Percentiles rank a stretch among this genome's conserved stretches.
Conservation (phyloP, 2,888 invertebrate species). For the Drosophila recens region DNA sequence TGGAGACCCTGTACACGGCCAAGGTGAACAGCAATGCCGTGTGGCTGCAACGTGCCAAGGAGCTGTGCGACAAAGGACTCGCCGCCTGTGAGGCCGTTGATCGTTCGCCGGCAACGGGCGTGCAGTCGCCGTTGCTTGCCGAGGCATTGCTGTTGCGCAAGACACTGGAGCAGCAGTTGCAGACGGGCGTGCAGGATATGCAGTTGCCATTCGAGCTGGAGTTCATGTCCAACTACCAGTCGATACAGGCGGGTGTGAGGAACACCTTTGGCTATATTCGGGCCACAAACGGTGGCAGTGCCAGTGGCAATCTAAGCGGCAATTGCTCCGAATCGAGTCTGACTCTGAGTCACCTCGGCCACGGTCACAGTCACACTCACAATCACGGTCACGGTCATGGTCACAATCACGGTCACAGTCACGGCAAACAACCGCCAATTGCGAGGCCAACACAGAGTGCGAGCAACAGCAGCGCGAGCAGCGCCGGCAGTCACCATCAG, state of each 20-base stretch:
- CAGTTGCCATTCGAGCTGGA: slow-evolving; percentile 94
- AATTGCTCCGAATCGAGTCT: slow-evolving; percentile 44
- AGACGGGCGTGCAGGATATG: slow-evolving; percentile 94
- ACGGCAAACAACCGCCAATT: slow-evolving; percentile 94
- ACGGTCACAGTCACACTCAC: slow-evolving; percentile 26
- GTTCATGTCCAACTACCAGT: slow-evolving; percentile 98
- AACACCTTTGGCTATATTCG: slow-evolving; percentile 99
- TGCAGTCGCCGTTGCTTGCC: slow-evolving; percentile 93
- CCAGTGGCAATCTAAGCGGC: slow-evolving; percentile 19
- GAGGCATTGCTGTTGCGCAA: slow-evolving; percentile 94
- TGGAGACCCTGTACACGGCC: slow-evolving; percentile 96
- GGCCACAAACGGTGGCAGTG: slow-evolving; percentile 90
- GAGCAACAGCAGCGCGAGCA: slow-evolving; percentile 85
- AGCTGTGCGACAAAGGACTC: slow-evolving; percentile 95
- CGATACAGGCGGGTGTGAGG: slow-evolving; percentile 97
- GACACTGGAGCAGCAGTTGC: slow-evolving; percentile 95
- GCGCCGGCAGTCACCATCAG: slow-evolving; percentile 58
- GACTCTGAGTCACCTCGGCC: slow-evolving; percentile 33
- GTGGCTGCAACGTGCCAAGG: slow-evolving; percentile 96
- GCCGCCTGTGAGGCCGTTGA: slow-evolving; percentile 97
- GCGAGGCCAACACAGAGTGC: slow-evolving; percentile 91
- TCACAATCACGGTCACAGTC: slow-evolving; percentile 32
- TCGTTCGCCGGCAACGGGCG: slow-evolving; percentile 90
- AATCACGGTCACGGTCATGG: slow-evolving; percentile 23
- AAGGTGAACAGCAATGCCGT: slow-evolving; percentile 95